Conservation (phyloP, 2,888 invertebrate genomes). For the Caradrina clavipalpis region DNA sequence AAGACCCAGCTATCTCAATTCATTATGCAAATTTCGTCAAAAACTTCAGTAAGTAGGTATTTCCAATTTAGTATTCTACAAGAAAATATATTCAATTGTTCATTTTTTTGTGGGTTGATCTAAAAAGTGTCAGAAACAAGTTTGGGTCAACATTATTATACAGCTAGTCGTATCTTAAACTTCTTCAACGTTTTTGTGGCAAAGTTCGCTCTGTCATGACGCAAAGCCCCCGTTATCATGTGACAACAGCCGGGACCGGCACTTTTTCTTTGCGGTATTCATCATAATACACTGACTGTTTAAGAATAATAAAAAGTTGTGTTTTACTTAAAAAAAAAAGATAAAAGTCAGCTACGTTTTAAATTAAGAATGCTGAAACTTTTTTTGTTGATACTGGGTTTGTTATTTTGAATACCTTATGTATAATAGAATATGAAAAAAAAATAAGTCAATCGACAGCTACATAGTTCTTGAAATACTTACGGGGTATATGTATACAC, state of each 20-base stretch:
- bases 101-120: conserved; percentile 27
- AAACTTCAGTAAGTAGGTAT: conserved; percentile 10
- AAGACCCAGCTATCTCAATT: not conserved
- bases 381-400: not conserved
- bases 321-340: conserved; percentile 15
- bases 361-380: conserved; percentile 4
- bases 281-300: conserved; percentile 41
- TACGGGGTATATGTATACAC: too few relatives aligned
- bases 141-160: conserved; percentile 61
- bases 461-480: not conserved
- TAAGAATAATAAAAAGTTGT: conserved; percentile 45
- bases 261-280: conserved; percentile 59
- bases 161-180: conserved; percentile 53
- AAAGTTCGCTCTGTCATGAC: conserved; percentile 56
- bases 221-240: conserved; percentile 58
- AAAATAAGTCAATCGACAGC: not conserved
- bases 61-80: conserved; percentile 22
- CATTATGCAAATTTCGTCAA: not conserved
- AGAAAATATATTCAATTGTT: conserved; percentile 5
- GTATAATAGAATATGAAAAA: not conserved
- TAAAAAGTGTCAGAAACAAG: conserved; percentile 48
- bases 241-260: conserved; percentile 55
- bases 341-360: not conserved
- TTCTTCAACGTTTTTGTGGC: conserved; percentile 60
- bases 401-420: not conserved